phyloP scores from a whole-genome alignment of 2,888 invertebrate species.

The Drosophila niveifrons region DNA sequence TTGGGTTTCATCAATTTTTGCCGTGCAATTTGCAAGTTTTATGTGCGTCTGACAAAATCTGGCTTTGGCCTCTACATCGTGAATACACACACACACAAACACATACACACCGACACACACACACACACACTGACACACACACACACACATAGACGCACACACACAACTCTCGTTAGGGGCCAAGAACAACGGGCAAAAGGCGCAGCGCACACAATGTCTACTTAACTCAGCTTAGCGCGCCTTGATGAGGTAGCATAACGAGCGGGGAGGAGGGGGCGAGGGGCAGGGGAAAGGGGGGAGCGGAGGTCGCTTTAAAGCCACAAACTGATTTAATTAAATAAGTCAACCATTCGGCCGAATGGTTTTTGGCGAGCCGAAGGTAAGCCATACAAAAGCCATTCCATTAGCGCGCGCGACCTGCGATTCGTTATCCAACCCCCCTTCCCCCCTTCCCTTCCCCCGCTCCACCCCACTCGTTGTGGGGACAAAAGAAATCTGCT shows the following conservation, averaged over 20 bases:
- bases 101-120: too few relatives aligned
- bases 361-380: constrained; percentile 34
- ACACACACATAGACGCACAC: too few relatives aligned
- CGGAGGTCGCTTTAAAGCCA: constrained; percentile 54
- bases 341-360: constrained; percentile 60
- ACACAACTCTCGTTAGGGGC: constrained; percentile 33
- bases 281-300: too few relatives aligned
- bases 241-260: constrained; percentile 6
- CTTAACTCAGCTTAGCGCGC: constrained; percentile 52
- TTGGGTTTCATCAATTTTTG: constrained; percentile 60
- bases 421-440: constrained; percentile 6
- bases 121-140: too few relatives aligned
- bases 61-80: constrained; percentile 25
- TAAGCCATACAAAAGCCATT: constrained; percentile 74
- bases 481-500: constrained; percentile 68
- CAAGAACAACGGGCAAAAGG: constrained; percentile 41
- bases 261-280: not conserved
- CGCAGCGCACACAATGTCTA: constrained; percentile 24
- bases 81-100: too few relatives aligned
- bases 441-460: not conserved
- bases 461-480: not conserved
- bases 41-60: constrained; percentile 16
- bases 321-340: constrained; percentile 74
- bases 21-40: constrained; percentile 65
- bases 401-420: constrained; percentile 60